A percentile compares a stretch with the other conserved stretches of the same genome.
These are phyloP conservation scores for Lasioglossum morio DNA, from an alignment of 2,888 invertebrate species.

Conservation along the genomic window DNA sequence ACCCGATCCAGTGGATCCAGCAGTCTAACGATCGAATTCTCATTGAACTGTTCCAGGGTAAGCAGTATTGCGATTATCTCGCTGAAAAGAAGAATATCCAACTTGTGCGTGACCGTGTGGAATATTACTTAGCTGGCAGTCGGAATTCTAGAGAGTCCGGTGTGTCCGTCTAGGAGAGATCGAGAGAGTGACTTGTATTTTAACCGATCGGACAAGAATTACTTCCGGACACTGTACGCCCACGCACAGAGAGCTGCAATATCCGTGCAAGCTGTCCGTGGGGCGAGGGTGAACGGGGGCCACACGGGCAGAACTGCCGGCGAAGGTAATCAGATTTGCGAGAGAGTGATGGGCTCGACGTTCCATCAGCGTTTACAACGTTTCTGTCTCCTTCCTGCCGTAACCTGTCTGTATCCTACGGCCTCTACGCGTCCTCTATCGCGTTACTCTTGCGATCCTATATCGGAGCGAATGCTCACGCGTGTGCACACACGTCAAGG, in stretches of 20 bases:
- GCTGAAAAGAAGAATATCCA: not conserved
- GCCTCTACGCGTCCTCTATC: not conserved
- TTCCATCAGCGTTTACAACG: constrained; percentile 71
- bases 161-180: not conserved
- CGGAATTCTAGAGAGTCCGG: not conserved
- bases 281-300: constrained; percentile 53
- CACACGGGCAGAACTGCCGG: constrained; percentile 41
- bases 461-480: constrained; percentile 9
- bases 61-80: not conserved
- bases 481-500: constrained; percentile 15
- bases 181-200: not conserved
- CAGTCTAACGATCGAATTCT: not conserved
- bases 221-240: constrained; percentile 1
- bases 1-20: not conserved
- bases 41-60: not conserved
- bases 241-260: not conserved
- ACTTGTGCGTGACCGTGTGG: not conserved
- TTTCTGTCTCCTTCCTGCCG: constrained; percentile 55
- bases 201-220: not conserved
- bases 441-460: not conserved
- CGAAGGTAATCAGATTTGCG: constrained; percentile 75
- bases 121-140: not conserved
- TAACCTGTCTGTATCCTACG: not conserved
- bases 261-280: constrained; percentile 18
- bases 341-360: constrained; percentile 66